A percentile compares a stretch with the other conserved stretches of the same genome.
phyloP scores from a whole-genome alignment of 2,797 vertebrate species.

The Gobio occitaniae region DNA sequence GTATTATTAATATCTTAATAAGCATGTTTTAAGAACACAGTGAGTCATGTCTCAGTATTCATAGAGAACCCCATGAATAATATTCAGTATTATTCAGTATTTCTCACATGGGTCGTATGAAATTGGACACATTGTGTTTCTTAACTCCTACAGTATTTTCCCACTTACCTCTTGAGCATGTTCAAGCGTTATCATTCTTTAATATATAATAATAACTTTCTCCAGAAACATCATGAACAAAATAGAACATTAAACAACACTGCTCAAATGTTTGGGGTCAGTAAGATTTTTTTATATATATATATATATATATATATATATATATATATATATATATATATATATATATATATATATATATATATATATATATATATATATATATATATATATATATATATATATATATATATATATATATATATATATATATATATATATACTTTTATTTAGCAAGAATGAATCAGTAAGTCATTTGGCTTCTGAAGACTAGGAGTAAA shows the following conservation, averaged over 20 bases:
- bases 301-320: too few relatives aligned
- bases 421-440: too few relatives aligned
- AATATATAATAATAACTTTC: not conserved
- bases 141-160: not conserved
- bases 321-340: too few relatives aligned
- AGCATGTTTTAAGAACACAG: constrained; percentile 17
- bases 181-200: constrained; percentile 23
- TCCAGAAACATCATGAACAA: not conserved
- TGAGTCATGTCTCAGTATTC: constrained; percentile 2
- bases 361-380: too few relatives aligned
- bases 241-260: not conserved
- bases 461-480: too few relatives aligned
- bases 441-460: too few relatives aligned
- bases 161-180: constrained; percentile 5
- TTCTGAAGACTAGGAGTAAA: not conserved
- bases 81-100: not conserved
- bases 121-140: constrained; percentile 4
- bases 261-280: not conserved
- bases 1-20: not conserved
- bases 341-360: too few relatives aligned
- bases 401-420: too few relatives aligned
- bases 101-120: constrained; percentile 9
- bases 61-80: constrained; percentile 12
- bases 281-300: not conserved
- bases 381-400: too few relatives aligned